Percentiles rank a stretch among this genome's conserved stretches.
Evolutionary conservation across 2,888 invertebrate genomes (phyloP).

Genomic region (Auanema freiburgensis): DNA sequence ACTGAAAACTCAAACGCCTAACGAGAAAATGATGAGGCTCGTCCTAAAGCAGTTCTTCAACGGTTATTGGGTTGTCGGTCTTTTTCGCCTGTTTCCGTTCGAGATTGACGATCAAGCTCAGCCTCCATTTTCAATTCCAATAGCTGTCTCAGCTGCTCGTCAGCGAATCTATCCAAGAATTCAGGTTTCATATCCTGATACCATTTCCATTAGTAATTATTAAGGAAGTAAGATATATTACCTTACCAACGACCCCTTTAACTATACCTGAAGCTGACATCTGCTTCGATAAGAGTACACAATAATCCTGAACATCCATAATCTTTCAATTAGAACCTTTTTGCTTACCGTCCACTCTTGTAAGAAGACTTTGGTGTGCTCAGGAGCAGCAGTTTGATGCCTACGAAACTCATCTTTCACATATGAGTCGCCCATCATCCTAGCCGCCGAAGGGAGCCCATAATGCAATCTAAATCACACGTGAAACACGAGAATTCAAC

Average conservation of each 20-base stretch:
- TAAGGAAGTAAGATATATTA: background rate
- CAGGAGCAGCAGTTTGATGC: slow-evolving; percentile 41
- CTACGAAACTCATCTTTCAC: slow-evolving; percentile 55
- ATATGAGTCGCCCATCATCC: slow-evolving; percentile 56
- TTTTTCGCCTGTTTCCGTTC: too few relatives aligned
- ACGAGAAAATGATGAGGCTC: too few relatives aligned
- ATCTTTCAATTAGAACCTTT: background rate
- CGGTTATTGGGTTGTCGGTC: too few relatives aligned
- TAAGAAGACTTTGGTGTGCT: slow-evolving; percentile 50
- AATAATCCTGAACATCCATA: slow-evolving; percentile 44
- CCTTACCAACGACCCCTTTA: slow-evolving; percentile 30
- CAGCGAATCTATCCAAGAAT: slow-evolving; percentile 43
- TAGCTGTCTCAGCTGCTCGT: slow-evolving; percentile 55
- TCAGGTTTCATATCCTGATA: slow-evolving; percentile 29
- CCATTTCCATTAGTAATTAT: background rate
- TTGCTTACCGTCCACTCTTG: slow-evolving; percentile 49
- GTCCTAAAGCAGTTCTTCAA: too few relatives aligned
- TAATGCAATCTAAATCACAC: slow-evolving; percentile 48
- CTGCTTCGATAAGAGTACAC: slow-evolving; percentile 51
- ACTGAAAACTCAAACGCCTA: too few relatives aligned
- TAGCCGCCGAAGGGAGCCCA: slow-evolving; percentile 50
- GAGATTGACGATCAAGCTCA: slow-evolving; percentile 20
- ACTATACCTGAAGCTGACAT: slow-evolving; percentile 48
- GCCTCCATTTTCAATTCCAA: slow-evolving; percentile 55
- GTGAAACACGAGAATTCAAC: background rate